Conservation (phyloP, 1,140 invertebrate species). For the Lepidurus apus region DNA sequence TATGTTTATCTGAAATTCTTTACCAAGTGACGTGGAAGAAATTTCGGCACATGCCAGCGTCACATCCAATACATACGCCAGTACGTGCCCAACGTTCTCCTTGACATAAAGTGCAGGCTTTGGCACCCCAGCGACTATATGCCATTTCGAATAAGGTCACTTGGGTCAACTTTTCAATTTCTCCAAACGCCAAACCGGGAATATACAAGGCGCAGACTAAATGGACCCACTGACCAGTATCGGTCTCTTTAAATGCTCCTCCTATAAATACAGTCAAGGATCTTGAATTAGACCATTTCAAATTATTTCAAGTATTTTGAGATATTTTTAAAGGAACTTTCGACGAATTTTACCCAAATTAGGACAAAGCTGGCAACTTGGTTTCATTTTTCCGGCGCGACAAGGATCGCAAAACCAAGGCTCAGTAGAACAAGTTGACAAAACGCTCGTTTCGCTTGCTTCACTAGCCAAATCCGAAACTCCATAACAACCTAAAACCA, state of each 20-base stretch:
- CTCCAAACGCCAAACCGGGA: conserved; percentile 93
- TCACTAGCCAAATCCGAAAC: conserved; percentile 66
- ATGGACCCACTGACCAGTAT: conserved; percentile 95
- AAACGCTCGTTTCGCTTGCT: conserved; percentile 80
- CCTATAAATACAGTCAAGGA: conserved; percentile 50
- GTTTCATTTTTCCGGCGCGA: conserved; percentile 78
- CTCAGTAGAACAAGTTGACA: conserved; percentile 86
- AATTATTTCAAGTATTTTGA: conserved; percentile 37
- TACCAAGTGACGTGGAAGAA: conserved; percentile 98
- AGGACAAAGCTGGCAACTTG: conserved; percentile 81
- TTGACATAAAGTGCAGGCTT: conserved; percentile 77
- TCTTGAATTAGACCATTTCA: conserved; percentile 24
- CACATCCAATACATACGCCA: conserved; percentile 92
- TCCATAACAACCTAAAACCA: conserved; percentile 76
- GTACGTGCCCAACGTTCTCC: conserved; percentile 79
- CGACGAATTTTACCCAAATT: conserved; percentile 54
- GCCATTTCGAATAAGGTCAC: conserved; percentile 92
- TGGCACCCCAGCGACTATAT: conserved; percentile 89
- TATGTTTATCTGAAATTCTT: conserved; percentile 37
- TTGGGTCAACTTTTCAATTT: conserved; percentile 78
- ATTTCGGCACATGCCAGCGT: conserved; percentile 94
- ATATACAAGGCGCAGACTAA: conserved; percentile 93
- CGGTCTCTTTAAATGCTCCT: conserved; percentile 94
- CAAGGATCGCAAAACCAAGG: conserved; percentile 99
- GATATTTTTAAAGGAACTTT: conserved; percentile 28